Evolutionary conservation across 2,113 vertebrate species (phyloP).

Genomic region (Lichenostomus cassidix): DNA sequence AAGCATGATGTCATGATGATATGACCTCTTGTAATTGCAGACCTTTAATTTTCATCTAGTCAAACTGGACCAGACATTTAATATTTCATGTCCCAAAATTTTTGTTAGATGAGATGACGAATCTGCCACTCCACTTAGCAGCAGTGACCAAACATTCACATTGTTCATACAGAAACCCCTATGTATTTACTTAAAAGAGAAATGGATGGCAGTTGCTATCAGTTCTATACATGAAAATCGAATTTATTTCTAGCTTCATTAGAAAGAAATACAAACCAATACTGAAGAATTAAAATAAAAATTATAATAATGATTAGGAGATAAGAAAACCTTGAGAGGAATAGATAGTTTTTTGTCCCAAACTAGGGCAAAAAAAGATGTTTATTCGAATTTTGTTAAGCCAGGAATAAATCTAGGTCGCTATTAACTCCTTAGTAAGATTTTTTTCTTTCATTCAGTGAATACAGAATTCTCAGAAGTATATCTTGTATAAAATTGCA

Average conservation of each 20-base stretch:
- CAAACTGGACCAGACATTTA: background rate
- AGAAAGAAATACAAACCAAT: background rate
- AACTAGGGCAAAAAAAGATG: background rate
- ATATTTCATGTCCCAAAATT: background rate
- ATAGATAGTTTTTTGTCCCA: background rate
- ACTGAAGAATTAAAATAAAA: background rate
- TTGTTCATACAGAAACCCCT: rapidly evolving
- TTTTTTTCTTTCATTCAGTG: background rate
- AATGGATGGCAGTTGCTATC: background rate
- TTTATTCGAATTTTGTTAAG: background rate
- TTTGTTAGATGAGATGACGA: background rate
- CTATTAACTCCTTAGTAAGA: background rate
- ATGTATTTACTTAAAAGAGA: background rate
- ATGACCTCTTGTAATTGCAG: background rate
- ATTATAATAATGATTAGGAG: background rate
- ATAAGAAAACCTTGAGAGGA: background rate
- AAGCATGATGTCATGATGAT: background rate
- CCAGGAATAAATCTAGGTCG: background rate
- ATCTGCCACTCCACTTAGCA: background rate
- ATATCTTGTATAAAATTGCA: background rate
- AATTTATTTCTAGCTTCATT: background rate
- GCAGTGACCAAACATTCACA: background rate
- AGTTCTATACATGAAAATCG: background rate
- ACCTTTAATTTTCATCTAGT: background rate
- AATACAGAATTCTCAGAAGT: background rate